Evolutionary conservation across 2,888 invertebrate species (phyloP).

Genomic region (Cetonia aurata): DNA sequence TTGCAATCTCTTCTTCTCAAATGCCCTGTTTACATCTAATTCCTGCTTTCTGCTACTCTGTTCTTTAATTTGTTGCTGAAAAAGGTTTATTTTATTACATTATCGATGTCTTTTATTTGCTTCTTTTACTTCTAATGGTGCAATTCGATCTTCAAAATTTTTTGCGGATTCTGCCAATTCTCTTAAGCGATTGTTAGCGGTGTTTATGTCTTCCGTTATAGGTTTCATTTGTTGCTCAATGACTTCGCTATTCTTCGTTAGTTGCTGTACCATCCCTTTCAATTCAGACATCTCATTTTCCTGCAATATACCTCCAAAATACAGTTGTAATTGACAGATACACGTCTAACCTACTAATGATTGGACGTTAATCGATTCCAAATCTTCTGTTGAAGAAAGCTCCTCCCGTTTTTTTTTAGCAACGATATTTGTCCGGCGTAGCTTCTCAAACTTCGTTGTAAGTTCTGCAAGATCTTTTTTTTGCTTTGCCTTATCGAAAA

Average conservation of each 20-base stretch:
- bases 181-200: constrained; percentile 63
- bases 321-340: constrained; percentile 14
- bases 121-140: constrained; percentile 56
- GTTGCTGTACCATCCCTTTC: constrained; percentile 64
- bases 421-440: constrained; percentile 53
- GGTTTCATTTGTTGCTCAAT: constrained; percentile 59
- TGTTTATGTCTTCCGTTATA: constrained; percentile 58
- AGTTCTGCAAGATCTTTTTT: constrained; percentile 54
- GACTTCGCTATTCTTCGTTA: constrained; percentile 60
- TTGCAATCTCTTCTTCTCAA: constrained; percentile 55
- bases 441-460: constrained; percentile 58
- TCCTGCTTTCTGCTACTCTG: constrained; percentile 66
- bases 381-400: constrained; percentile 60
- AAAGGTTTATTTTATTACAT: constrained; percentile 6
- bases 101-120: not conserved
- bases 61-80: constrained; percentile 68
- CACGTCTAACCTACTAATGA: constrained; percentile 55
- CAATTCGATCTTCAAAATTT: constrained; percentile 58
- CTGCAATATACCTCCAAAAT: constrained; percentile 50
- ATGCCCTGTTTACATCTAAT: constrained; percentile 56
- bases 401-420: constrained; percentile 58
- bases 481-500: constrained; percentile 55
- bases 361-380: constrained; percentile 60
- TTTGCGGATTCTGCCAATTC: constrained; percentile 57
- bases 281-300: constrained; percentile 61